Evolutionary conservation across 2,113 vertebrate genomes (phyloP), one percentile per base, ranked within the genome.

Genomic region (Microtus pennsylvanicus): DNA sequence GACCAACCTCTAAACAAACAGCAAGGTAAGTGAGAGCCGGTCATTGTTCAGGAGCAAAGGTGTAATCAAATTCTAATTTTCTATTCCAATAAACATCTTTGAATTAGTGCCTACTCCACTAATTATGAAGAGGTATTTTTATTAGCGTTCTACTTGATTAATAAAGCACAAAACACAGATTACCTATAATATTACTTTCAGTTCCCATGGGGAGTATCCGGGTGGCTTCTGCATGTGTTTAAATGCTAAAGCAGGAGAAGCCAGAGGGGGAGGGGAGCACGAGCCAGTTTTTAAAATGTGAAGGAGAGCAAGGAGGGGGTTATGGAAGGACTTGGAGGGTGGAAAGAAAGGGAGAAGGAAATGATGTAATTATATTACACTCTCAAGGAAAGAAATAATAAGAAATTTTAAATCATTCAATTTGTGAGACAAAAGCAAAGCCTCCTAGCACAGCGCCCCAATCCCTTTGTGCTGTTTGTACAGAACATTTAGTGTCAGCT

Each of bases 41-140:
- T 83, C 97, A 96, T 96, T 98, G 97, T 97, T 97, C 82, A 96
- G 97, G 97, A 97, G 98, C 98, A 98, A 98, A 98, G 96, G 97
- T 98, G 95, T 98, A 93, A 98, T 98, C 97, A 98, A 97, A 98
- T 93, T 96, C 96, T 97, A 96, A 97, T 98, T 98, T 98, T 98
- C 98, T 97, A 87, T 97, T 98, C 95, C 98, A 98, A 95, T 97
- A 98, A 98, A 95, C 97, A 94, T 97, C 95, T 98, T 97, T 35
- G 97, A 97, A 98, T 98, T 98, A 97, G 97, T 97, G 93, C 97
- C 95, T 97, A 94, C 89, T 96, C 94, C 95, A 92, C 97, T 98
- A 98, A 98, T 98, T 97, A 98, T 93, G 93, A 98, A 97, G 90
- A 96, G 67, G 91, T 90, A 91, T 93, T 94, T 93, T 94, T 97